These are phyloP conservation scores for Macquaria australasica DNA, from an alignment of 2,113 vertebrate genomes.

Conservation along the genomic window DNA sequence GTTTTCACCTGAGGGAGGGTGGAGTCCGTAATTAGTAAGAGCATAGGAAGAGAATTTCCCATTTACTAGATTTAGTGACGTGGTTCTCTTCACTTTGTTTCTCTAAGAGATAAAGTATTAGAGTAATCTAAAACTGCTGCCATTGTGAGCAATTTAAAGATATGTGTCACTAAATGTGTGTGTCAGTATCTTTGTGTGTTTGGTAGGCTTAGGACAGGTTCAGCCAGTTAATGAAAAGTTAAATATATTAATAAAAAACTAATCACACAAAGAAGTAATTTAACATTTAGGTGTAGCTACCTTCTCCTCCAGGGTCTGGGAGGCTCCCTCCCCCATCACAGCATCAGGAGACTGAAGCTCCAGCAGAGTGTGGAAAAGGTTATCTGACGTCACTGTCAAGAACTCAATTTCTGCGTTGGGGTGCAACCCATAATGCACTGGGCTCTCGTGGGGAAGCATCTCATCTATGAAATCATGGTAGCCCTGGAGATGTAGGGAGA, in stretches of 20 bases:
- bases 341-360: constrained; percentile 87
- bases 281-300: constrained; percentile 53
- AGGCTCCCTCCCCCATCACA: constrained; percentile 81
- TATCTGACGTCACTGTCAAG: constrained; percentile 85
- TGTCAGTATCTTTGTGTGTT: background rate
- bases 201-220: background rate
- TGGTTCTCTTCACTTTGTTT: background rate
- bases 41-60: background rate
- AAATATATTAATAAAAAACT: background rate
- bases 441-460: constrained; percentile 84
- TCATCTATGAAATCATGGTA: constrained; percentile 85
- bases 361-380: constrained; percentile 86
- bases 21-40: background rate
- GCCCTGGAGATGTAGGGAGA: constrained; percentile 64
- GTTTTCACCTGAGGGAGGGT: constrained; percentile 81
- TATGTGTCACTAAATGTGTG: too few relatives aligned
- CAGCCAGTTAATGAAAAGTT: background rate
- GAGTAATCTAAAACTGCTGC: background rate
- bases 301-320: constrained; percentile 88
- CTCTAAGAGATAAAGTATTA: background rate
- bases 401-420: constrained; percentile 86
- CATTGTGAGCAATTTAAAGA: background rate
- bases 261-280: background rate
- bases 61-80: background rate
- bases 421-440: constrained; percentile 81